phyloP scores from a whole-genome alignment of 2,888 invertebrate species.

The Drosophila aldrichi region DNA sequence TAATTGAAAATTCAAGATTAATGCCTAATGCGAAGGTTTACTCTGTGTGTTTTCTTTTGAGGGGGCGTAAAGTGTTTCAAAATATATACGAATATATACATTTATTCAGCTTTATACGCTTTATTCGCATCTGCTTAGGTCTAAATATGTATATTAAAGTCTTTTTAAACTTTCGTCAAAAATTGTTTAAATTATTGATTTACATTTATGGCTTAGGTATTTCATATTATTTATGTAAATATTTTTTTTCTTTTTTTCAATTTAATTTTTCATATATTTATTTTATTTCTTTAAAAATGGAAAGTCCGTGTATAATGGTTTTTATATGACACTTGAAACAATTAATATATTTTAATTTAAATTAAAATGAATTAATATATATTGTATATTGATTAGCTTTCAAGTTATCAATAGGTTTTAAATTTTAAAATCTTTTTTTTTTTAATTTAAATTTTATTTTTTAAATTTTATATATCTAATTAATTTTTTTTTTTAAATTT shows the following conservation, averaged over 20 bases:
- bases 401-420: no score
- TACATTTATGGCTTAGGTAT: not conserved
- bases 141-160: not conserved
- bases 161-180: not conserved
- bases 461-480: no score
- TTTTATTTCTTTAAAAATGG: not conserved
- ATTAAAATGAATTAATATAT: no score
- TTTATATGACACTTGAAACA: no score
- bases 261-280: not conserved
- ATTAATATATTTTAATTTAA: no score
- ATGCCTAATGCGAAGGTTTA: conserved; percentile 3
- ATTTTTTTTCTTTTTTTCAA: not conserved
- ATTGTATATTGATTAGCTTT: no score
- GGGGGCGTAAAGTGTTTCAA: conserved; percentile 14
- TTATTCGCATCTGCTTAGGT: not conserved
- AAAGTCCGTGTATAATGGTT: no score
- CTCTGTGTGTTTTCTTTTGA: conserved; percentile 5
- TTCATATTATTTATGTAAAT: not conserved
- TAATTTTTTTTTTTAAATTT: not conserved
- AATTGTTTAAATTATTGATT: not conserved
- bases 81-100: not conserved
- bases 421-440: not conserved
- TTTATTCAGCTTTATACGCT: conserved; percentile 3
- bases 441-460: not conserved
- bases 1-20: conserved; percentile 24